phyloP scores from a whole-genome alignment of 1,140 invertebrate genomes.

The Lordiphosa clarofinis region DNA sequence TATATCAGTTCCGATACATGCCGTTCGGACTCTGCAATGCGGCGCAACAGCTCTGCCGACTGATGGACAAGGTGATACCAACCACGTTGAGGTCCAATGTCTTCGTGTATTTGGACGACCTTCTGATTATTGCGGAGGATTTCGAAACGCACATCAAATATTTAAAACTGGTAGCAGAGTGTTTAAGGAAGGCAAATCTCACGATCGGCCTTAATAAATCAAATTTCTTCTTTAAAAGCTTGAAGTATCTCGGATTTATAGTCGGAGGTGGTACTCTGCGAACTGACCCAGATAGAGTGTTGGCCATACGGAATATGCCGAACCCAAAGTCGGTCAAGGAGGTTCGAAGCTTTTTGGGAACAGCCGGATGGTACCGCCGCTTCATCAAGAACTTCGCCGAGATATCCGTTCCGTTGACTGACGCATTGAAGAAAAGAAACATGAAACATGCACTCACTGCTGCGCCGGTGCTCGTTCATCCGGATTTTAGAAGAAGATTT shows the following conservation, averaged over 20 bases:
- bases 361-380: neutral
- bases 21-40: neutral
- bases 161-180: no score
- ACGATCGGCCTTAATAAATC: neutral
- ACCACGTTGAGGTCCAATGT: neutral
- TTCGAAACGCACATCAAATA: neutral
- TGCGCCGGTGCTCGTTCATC: no score
- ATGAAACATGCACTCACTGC: neutral
- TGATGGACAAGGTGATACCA: neutral
- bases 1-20: neutral
- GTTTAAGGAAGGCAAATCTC: no score
- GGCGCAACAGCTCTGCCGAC: neutral
- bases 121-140: neutral
- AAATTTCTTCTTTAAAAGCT: neutral
- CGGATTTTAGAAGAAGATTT: no score
- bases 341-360: neutral
- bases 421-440: neutral
- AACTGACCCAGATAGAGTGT: neutral
- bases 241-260: neutral
- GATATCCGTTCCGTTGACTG: neutral
- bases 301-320: neutral
- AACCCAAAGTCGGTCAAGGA: neutral
- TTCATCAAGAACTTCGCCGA: slow-evolving; percentile 2
- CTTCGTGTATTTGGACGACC: neutral
- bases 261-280: neutral